Base-by-base conservation (phyloP, 30 jellyfish, hydroid and myxozoan species). In the Catostylus mosaicus region DNA sequence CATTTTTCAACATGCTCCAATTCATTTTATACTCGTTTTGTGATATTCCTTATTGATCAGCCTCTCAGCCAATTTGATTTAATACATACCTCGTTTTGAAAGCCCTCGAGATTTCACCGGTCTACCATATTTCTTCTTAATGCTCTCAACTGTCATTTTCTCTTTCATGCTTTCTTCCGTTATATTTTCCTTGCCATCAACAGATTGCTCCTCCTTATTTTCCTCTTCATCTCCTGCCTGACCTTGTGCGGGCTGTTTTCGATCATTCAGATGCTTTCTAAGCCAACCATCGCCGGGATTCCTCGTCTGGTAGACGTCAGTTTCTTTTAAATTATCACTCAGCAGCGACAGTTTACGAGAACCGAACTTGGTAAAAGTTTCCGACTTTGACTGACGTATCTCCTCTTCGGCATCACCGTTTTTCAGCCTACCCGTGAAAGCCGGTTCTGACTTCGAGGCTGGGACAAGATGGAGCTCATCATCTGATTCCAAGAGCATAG, bases 221-320 rank as follows among this genome's bases (percentile, higher is more conserved):
- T 2, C 43, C 2, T 3, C 11, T 38, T 37, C 60, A 19, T 16
- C 18, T 1, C 33, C 35, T 46, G 34, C 67, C 46, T 38, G 35
- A 8, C 56, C 26, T 36, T 82, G 75, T 1, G 84, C 31, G 12
- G 88, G 23, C 80, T 68, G 96, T 60, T 86, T 92, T 2, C 67
- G 59, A 4, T 82, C 77, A 67, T 92, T 73, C 77, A 92, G 82
- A 9, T 92, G 98, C 22, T 61, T 70, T 36, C 98, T 63, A 22
- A 92, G 80, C 98, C 98, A 92, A 27, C 90, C 67, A 68, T 92
- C 98, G 27, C 89, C 77, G 23, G 88, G 90, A 75, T 86, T 85
- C 36, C 50, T 64, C 48, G 88, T 63, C 30, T 56, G 85, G 67
- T 85, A 92, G 5, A 92, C 95, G 30, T 78, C 78, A 6, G 83